These are phyloP conservation scores for Psettodes erumei DNA, from an alignment of 2,113 vertebrate genomes.

Conservation along the genomic window DNA sequence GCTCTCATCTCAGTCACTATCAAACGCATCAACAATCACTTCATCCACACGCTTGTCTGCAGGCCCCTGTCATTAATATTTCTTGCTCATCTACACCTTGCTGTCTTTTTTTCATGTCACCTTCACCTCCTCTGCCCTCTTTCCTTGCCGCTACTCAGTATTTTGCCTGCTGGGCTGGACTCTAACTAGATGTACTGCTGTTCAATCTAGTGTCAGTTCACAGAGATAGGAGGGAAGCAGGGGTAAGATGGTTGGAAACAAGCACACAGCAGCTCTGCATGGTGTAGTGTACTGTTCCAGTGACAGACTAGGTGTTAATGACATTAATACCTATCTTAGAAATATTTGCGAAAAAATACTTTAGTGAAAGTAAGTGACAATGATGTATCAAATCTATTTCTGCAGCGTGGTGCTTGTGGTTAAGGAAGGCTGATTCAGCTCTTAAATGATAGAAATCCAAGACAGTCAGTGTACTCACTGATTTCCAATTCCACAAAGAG, in stretches of 20 bases:
- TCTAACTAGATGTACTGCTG: conserved; percentile 33
- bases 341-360: neutral
- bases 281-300: neutral
- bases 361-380: neutral
- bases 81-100: neutral
- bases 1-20: neutral
- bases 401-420: neutral
- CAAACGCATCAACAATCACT: neutral
- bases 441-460: neutral
- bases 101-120: conserved; percentile 20
- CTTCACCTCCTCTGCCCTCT: conserved; percentile 5
- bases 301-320: too few relatives aligned
- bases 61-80: conserved; percentile 14
- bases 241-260: neutral
- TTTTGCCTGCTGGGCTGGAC: conserved; percentile 27
- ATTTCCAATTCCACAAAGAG: neutral
- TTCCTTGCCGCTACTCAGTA: conserved; percentile 1
- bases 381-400: neutral
- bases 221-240: neutral
- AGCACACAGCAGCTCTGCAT: neutral
- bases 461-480: too few relatives aligned
- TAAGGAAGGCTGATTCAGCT: neutral
- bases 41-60: conserved; percentile 2
- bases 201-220: conserved; percentile 16
- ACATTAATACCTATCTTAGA: neutral